A percentile compares a stretch with the other conserved stretches of the same genome.
These are phyloP conservation scores for Numida meleagris DNA, from an alignment of 2,113 vertebrate genomes.

Conservation along the genomic window DNA sequence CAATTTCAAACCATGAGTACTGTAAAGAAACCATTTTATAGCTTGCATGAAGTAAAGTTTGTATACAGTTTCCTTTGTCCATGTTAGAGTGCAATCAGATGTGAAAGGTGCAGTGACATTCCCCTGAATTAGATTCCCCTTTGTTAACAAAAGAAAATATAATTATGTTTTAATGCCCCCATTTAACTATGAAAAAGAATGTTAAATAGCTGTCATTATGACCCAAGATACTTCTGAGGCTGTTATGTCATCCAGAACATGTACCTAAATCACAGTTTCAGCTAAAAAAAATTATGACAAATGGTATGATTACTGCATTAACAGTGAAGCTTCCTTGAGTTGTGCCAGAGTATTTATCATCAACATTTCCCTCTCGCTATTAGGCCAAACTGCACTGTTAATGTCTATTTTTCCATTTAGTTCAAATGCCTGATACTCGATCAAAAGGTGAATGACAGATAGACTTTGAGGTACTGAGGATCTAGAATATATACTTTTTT, in stretches of 20 bases:
- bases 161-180: background rate
- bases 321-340: background rate
- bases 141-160: background rate
- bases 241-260: rapidly evolving
- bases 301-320: background rate
- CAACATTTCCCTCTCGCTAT: background rate
- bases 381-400: background rate
- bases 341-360: background rate
- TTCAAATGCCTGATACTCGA: background rate
- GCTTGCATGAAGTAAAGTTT: background rate
- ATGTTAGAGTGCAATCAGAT: background rate
- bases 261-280: background rate
- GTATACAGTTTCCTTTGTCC: background rate
- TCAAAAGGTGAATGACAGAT: background rate
- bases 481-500: background rate
- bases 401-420: background rate
- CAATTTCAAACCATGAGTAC: background rate
- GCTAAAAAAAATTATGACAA: background rate
- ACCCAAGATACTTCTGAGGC: background rate
- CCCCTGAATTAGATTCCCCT: background rate
- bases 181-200: background rate
- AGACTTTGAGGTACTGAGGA: background rate
- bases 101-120: background rate
- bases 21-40: background rate
- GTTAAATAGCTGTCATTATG: background rate